Percentiles rank a stretch among this genome's conserved stretches.
Evolutionary conservation across 2,797 vertebrate species (phyloP).

Genomic region (Diceros bicornis): DNA sequence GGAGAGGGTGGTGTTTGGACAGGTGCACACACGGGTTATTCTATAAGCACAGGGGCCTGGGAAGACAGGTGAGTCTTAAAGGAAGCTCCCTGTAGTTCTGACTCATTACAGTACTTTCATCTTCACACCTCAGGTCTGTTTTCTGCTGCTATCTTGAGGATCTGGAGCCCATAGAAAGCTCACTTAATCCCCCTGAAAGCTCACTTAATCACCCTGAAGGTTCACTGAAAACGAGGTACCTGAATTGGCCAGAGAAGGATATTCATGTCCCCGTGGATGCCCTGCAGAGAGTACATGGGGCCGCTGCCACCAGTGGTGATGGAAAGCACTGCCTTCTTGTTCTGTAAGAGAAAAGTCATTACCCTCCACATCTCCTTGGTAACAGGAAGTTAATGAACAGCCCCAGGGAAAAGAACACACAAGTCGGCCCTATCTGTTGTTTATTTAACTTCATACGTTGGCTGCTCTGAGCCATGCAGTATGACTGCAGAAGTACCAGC

Average conservation of each 20-base stretch:
- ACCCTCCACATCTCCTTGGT: neutral
- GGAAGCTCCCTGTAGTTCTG: neutral
- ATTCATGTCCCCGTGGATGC: slow-evolving; percentile 93
- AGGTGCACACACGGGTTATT: accelerated
- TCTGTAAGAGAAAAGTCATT: slow-evolving; percentile 84
- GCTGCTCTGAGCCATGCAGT: neutral
- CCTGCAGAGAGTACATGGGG: slow-evolving; percentile 91
- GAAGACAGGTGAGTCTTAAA: neutral
- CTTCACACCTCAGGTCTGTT: neutral
- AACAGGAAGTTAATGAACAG: slow-evolving; percentile 21
- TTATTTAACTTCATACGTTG: neutral
- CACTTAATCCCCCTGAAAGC: slow-evolving; percentile 17
- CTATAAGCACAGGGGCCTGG: neutral
- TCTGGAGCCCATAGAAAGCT: neutral
- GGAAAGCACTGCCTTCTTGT: slow-evolving; percentile 92
- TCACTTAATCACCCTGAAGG: slow-evolving; percentile 40
- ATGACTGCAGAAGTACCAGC: slow-evolving; percentile 5
- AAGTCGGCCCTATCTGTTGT: neutral
- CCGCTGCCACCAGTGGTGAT: slow-evolving; percentile 91
- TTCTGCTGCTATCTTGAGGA: neutral
- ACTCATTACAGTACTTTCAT: neutral
- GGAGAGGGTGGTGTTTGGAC: neutral
- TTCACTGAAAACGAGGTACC: slow-evolving; percentile 84
- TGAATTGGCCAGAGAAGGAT: slow-evolving; percentile 93
- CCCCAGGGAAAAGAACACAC: slow-evolving; percentile 9